These are phyloP conservation scores for Drosophila nasuta DNA, from an alignment of 1,140 invertebrate genomes.

Conservation along the genomic window DNA sequence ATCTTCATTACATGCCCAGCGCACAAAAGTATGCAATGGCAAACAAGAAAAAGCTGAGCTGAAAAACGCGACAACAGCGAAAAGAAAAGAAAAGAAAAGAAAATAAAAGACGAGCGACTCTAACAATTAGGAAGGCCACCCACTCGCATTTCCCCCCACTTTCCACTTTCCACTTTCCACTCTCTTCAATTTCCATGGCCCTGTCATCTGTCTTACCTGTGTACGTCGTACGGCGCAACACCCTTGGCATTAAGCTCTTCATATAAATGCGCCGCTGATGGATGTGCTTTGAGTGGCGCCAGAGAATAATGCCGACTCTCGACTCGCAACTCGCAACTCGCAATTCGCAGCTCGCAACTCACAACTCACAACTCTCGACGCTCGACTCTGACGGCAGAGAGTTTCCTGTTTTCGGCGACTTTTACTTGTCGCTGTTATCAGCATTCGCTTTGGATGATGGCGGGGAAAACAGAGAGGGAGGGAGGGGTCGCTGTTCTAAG, in stretches of 20 bases:
- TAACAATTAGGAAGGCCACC: conserved; percentile 63
- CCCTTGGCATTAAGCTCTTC: conserved; percentile 47
- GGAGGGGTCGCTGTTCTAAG: conserved; percentile 50
- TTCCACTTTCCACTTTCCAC: background rate
- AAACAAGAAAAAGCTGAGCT: conserved; percentile 43
- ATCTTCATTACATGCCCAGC: conserved; percentile 76
- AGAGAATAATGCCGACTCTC: conserved; percentile 45
- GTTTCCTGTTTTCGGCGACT: conserved; percentile 74
- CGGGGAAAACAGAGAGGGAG: background rate
- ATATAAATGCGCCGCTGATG: conserved; percentile 72
- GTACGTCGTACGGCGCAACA: background rate
- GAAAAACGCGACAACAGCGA: conserved; percentile 21
- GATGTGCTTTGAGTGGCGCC: conserved; percentile 77
- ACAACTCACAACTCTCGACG: conserved; percentile 20
- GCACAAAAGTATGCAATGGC: conserved; percentile 69
- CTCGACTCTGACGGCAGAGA: conserved; percentile 30
- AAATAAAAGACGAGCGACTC: conserved; percentile 39
- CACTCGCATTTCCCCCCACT: background rate
- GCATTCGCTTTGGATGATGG: background rate
- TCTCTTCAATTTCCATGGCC: background rate
- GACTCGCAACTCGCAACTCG: no score
- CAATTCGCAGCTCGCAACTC: conserved; percentile 24
- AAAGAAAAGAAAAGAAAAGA: conserved; percentile 14
- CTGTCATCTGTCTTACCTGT: conserved; percentile 18
- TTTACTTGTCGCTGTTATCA: conserved; percentile 69